These are phyloP conservation scores for Beaufortia kweichowensis DNA, from an alignment of 2,113 vertebrate genomes.

Conservation along the genomic window DNA sequence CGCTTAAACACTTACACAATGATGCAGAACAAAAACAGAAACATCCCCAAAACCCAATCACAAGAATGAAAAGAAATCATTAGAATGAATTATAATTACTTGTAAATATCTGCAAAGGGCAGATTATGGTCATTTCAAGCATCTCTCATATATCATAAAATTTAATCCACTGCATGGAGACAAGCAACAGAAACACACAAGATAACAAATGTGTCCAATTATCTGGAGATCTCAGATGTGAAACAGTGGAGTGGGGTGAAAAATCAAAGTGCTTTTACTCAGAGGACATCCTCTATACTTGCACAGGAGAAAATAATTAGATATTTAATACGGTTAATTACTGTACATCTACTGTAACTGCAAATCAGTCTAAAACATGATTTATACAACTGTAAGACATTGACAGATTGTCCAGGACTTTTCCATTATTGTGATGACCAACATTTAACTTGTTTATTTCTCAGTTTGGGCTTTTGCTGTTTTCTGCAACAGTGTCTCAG, in stretches of 20 bases:
- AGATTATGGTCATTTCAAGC: slow-evolving; percentile 46
- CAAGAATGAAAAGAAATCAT: slow-evolving; percentile 15
- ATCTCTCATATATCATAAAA: slow-evolving; percentile 33
- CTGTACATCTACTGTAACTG: slow-evolving; percentile 34
- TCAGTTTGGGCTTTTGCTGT: neutral
- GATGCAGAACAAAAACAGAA: slow-evolving; percentile 32
- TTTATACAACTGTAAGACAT: neutral
- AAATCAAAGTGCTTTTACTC: slow-evolving; percentile 53
- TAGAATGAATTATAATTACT: slow-evolving; percentile 20
- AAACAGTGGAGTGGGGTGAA: slow-evolving; percentile 35
- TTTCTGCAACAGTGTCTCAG: neutral
- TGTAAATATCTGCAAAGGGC: slow-evolving; percentile 22
- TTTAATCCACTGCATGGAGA: slow-evolving; percentile 40
- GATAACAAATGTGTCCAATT: slow-evolving; percentile 39
- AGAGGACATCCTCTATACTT: slow-evolving; percentile 38
- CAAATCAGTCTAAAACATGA: slow-evolving; percentile 6
- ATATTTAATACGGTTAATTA: slow-evolving; percentile 45
- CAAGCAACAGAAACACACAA: slow-evolving; percentile 40
- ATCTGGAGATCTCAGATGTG: slow-evolving; percentile 52
- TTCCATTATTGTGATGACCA: neutral
- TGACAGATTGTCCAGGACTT: neutral
- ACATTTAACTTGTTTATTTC: neutral
- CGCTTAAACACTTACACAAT: too few species aligned
- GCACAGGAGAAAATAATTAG: slow-evolving; percentile 43
- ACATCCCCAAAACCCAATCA: slow-evolving; percentile 1